Evolutionary conservation across 30 jellyfish, hydroid and myxozoan genomes (phyloP).

Genomic region (Hydractinia echinata): DNA sequence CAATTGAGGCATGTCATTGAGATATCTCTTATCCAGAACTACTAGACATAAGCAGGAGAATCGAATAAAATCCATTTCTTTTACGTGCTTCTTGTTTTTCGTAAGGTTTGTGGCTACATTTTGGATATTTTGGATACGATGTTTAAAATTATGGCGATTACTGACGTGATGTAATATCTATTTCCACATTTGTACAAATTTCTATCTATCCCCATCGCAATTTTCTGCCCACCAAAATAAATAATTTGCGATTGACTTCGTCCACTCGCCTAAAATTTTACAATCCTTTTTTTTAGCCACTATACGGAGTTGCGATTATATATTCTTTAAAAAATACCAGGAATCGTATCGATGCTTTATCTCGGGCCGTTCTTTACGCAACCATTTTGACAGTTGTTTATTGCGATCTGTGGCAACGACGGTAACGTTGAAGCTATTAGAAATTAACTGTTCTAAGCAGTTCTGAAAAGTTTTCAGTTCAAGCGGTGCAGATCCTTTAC

Average conservation of each 20-base stretch:
- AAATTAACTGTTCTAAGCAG: neutral
- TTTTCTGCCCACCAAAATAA: neutral
- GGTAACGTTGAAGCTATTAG: neutral
- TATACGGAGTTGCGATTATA: neutral
- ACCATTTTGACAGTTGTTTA: neutral
- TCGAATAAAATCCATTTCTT: neutral
- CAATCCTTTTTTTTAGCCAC: neutral
- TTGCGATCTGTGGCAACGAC: neutral
- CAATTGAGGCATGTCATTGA: neutral
- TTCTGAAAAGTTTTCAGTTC: neutral
- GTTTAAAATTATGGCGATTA: neutral
- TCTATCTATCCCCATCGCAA: neutral
- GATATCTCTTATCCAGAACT: neutral
- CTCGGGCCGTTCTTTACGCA: neutral
- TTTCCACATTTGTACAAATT: neutral
- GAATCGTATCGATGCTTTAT: neutral
- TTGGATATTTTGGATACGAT: neutral
- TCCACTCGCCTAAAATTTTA: neutral
- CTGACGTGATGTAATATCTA: neutral
- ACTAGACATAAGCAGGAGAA: neutral
- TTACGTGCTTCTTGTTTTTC: neutral
- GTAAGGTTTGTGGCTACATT: conserved; percentile 5
- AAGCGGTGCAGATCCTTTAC: too few species aligned
- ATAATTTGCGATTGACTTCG: neutral
- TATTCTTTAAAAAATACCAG: neutral